Evolutionary conservation across 2,888 invertebrate species (phyloP).

Genomic region (Mythimna pallens): DNA sequence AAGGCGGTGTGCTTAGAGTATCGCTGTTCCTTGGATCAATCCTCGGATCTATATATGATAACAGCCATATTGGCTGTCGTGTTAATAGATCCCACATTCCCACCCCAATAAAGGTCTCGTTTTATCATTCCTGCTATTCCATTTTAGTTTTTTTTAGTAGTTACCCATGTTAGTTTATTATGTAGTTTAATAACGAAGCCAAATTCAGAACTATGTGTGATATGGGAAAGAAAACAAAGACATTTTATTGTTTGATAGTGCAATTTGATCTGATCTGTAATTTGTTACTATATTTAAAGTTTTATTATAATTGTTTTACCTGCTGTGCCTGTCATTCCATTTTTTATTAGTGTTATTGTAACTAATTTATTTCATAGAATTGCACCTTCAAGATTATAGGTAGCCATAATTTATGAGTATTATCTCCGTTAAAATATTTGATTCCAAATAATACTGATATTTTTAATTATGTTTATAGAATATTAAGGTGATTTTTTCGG

Average conservation of each 20-base stretch:
- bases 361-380: constrained; percentile 62
- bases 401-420: constrained; percentile 69
- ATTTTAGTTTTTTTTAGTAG: constrained; percentile 75
- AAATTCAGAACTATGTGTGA: constrained; percentile 85
- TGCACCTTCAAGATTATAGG: constrained; percentile 62
- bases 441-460: constrained; percentile 63
- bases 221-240: constrained; percentile 78
- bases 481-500: constrained; percentile 39
- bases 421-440: constrained; percentile 59
- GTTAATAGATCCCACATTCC: constrained; percentile 66
- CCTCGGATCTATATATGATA: constrained; percentile 58
- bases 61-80: constrained; percentile 64
- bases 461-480: constrained; percentile 46
- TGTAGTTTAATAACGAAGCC: constrained; percentile 79
- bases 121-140: constrained; percentile 80
- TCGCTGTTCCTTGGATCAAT: constrained; percentile 41
- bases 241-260: constrained; percentile 74
- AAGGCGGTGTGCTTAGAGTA: constrained; percentile 68
- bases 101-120: constrained; percentile 77
- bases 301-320: constrained; percentile 77
- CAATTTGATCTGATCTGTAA: constrained; percentile 84
- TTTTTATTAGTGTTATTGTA: constrained; percentile 69
- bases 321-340: constrained; percentile 80
- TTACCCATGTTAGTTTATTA: constrained; percentile 82
- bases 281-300: constrained; percentile 81